Evolutionary conservation across 37 sponge, comb jelly and placozoan genomes (phyloP), one percentile per base, ranked within the genome.

Genomic region (Geodia barretti): DNA sequence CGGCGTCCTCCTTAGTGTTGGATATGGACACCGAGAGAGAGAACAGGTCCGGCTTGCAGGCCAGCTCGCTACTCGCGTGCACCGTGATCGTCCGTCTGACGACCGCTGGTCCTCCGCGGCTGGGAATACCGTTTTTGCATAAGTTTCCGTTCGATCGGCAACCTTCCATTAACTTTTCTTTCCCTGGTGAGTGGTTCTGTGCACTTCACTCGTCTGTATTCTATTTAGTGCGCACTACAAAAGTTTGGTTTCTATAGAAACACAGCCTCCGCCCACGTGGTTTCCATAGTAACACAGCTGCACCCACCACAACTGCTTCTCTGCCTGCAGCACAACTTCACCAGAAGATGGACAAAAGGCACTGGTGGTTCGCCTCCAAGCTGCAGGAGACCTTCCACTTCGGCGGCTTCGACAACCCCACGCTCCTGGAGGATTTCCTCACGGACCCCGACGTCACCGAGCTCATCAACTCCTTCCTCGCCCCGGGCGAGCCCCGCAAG

Each of bases 341-440:
- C n/a, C n/a, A n/a, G n/a, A 30, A 30, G 2, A 97, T 97, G 97
- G 97, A 97, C 32, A 95, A 97, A 62, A 73, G 95, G n/a, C 84
- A 89, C 28, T 94, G 87, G 90, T 97, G 97, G 97, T 97, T 97
- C 84, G 97, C 97, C 31, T 79, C 90, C 66, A 94, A 94, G 83
- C 86, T 97, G n/a, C 97, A 97, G 72, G 95, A 91, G 58, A 86
- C 95, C 34, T 97, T 94, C 67, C 89, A 84, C 64, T 91, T 97
- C 80, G 95, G 95, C 24, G 92, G 90, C 25, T 94, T 88, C 62
- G 97, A 97, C 76, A 92, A 89, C 40, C 97, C 97, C 11, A 94
- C 95, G 3, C 75, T 94, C 26, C 71, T 97, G 64, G 97, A 97
- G 59, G 95, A 97, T 75, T 97, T 97, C 29, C 88, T 97, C 47